Evolutionary conservation across 2,113 vertebrate genomes (phyloP), one percentile per base, ranked within the genome.

Genomic region (Caloenas nicobarica): DNA sequence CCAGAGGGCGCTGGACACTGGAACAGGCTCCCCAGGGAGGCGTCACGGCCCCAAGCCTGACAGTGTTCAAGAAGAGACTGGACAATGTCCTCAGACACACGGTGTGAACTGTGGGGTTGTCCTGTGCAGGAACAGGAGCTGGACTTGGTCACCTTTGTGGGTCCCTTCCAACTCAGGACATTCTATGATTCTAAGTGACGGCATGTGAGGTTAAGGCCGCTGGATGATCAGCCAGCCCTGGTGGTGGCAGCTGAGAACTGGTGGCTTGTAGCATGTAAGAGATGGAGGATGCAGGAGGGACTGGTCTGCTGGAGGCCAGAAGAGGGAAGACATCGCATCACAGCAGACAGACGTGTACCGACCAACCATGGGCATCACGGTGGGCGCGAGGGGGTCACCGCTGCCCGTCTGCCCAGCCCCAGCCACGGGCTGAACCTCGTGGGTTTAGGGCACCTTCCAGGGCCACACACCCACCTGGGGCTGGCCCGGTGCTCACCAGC

Each of bases 281-380:
- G 46, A 5, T 65, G 38, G 6, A 51, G 48, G 53, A 5, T 33
- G 16, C 15, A 7, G 64, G 26, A 72, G 29, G 34, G n/a, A 18
- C 42, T 24, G 58, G 12, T 11, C 56, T 5, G 14, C n/a, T 69
- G 3, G 57, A 61, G 15, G 34, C 79, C 78, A 28, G 36, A 69
- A 40, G 57, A 91, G 19, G 46, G 56, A 66, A 54, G 10, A 18
- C 31, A 33, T n/a, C 26, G 17, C 44, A 10, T 33, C 68, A 10
- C 57, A 18, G 11, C 3, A 1, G 54, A 33, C 13, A 33, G 40
- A 4, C 1, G 0, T 4, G 73, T 38, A 22, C 36, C 5, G 0
- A 33, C 21, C 2, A 1, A 21, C 4, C 7, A 40, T 3, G 18
- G 77, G n/a, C 28, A 11, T 25, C 34, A 3, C 3, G 2, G 26